These are phyloP conservation scores for Rhynchopsitta pachyrhyncha DNA, from an alignment of 2,113 vertebrate species.

Conservation along the genomic window DNA sequence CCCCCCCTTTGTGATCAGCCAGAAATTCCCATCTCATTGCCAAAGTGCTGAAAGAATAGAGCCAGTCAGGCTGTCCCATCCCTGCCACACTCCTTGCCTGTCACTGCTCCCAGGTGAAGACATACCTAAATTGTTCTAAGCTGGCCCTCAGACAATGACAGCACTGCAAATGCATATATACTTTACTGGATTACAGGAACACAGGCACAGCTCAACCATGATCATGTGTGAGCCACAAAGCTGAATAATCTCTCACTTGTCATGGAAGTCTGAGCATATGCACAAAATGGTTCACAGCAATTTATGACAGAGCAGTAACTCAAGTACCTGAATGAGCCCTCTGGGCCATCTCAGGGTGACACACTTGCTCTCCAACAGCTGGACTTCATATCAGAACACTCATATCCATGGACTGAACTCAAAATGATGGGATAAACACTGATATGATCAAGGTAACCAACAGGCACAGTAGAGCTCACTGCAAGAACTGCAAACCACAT, in stretches of 20 bases:
- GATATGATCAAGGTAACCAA: not conserved
- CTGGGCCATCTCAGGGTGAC: not conserved
- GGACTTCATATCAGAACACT: not conserved
- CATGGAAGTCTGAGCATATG: not conserved
- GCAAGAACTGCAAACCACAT: not conserved
- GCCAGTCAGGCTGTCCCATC: not conserved
- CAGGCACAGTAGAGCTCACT: not conserved
- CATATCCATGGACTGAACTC: not conserved
- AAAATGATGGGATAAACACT: not conserved
- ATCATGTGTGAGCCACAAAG: rapidly evolving
- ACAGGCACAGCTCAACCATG: rapidly evolving
- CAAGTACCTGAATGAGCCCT: not conserved
- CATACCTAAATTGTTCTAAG: not conserved
- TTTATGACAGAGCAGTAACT: not conserved
- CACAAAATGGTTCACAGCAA: not conserved
- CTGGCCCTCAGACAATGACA: not conserved
- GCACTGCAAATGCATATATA: not conserved
- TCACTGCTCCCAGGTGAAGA: not conserved
- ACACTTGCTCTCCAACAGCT: not conserved
- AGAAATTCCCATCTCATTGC: not conserved
- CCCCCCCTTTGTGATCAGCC: not conserved
- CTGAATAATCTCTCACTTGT: not conserved
- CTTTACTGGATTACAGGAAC: not conserved
- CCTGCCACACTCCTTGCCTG: not conserved
- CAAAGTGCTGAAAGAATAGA: not conserved